Percentiles rank a stretch among this genome's conserved stretches.
These are phyloP conservation scores for Apteryx mantelli DNA, from an alignment of 2,113 vertebrate genomes.

Conservation along the genomic window DNA sequence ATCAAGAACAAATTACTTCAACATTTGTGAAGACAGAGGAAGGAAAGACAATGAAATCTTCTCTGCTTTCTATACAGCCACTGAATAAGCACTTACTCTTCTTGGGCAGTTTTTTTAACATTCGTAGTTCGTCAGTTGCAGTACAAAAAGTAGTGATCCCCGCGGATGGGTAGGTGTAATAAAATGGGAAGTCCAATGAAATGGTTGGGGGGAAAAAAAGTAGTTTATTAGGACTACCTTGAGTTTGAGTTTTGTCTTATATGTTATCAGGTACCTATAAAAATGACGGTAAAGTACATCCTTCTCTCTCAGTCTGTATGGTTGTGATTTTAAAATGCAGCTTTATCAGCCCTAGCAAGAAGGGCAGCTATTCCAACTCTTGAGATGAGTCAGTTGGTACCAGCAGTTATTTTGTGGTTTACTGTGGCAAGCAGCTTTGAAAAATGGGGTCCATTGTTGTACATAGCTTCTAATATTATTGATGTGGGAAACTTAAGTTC, in stretches of 20 bases:
- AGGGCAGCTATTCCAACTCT: background rate
- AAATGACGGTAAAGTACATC: background rate
- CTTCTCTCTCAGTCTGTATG: background rate
- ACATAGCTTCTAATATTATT: background rate
- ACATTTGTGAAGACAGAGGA: background rate
- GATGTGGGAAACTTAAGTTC: background rate
- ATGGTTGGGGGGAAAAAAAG: background rate
- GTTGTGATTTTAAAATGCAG: background rate
- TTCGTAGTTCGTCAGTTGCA: background rate
- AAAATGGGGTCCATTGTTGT: background rate
- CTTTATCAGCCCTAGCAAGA: background rate
- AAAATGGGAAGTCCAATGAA: background rate
- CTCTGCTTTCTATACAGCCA: background rate
- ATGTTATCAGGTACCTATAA: background rate
- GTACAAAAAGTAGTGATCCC: background rate
- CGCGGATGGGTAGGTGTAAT: background rate
- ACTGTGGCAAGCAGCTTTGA: background rate
- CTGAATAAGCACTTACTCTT: background rate
- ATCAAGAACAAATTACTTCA: background rate
- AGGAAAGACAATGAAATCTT: background rate
- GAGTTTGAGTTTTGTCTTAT: background rate
- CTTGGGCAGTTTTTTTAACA: rapidly evolving
- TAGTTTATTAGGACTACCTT: background rate
- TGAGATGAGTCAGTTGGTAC: background rate
- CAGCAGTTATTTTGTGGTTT: background rate